Conservation (phyloP, 2,888 invertebrate species). For the Philopedon plagiatum region DNA sequence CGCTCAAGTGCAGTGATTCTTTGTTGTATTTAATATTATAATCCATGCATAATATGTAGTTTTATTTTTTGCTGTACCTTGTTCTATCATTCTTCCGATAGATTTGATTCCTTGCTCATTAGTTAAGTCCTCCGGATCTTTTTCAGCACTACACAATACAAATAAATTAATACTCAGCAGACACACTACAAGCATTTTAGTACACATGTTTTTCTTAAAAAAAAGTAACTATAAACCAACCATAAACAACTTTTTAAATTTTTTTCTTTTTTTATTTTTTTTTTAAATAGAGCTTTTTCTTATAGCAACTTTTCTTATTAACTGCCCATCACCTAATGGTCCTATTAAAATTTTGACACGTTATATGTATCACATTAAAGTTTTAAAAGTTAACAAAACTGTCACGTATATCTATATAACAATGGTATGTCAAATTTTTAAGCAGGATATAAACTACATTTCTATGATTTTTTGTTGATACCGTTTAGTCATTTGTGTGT, state of each 20-base stretch:
- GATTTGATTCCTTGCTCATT: constrained; percentile 32
- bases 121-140: not conserved
- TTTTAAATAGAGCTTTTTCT: not conserved
- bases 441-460: constrained; percentile 7
- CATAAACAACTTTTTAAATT: too few relatives aligned
- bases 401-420: constrained; percentile 31
- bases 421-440: constrained; percentile 32
- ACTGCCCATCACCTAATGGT: constrained; percentile 18
- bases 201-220: constrained; percentile 2
- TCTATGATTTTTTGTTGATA: constrained; percentile 5
- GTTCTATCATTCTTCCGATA: constrained; percentile 52
- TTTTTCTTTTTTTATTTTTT: too few relatives aligned
- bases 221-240: not conserved
- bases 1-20: too few relatives aligned
- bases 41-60: too few relatives aligned
- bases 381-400: constrained; percentile 1
- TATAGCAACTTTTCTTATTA: constrained; percentile 4
- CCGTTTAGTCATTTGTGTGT: not conserved
- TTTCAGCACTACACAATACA: constrained; percentile 7
- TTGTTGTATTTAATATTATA: too few relatives aligned
- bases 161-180: not conserved
- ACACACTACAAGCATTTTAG: constrained; percentile 2
- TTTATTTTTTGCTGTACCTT: constrained; percentile 52
- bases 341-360: constrained; percentile 6
- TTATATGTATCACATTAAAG: constrained; percentile 15